Evolutionary conservation across 2,888 invertebrate species (phyloP).

Genomic region (Eugnorisma glareosa): DNA sequence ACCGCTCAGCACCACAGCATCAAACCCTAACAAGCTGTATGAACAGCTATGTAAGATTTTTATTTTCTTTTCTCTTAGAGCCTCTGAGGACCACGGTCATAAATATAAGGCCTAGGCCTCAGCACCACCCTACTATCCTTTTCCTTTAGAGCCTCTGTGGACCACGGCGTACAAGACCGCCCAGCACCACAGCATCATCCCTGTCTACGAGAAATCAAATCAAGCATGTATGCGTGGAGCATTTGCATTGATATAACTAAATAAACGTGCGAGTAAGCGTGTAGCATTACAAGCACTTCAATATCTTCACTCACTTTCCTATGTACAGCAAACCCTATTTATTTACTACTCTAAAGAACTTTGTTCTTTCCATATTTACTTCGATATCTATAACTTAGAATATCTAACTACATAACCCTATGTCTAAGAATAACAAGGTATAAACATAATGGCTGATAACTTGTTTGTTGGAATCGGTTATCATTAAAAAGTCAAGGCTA

Average conservation of each 20-base stretch:
- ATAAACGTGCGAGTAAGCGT: no score
- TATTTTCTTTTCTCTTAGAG: background rate
- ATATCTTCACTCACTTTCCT: no score
- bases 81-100: constrained; percentile 12
- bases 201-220: background rate
- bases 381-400: background rate
- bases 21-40: background rate
- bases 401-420: background rate
- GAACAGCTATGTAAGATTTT: background rate
- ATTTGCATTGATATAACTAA: background rate
- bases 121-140: background rate
- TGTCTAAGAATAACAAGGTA: background rate
- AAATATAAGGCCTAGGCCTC: background rate
- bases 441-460: background rate
- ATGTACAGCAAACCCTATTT: no score
- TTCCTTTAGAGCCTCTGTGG: background rate
- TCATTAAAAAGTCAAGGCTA: no score
- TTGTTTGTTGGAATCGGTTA: no score
- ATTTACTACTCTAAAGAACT: no score
- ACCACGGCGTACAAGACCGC: no score
- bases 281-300: no score
- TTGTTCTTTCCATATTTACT: no score
- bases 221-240: background rate
- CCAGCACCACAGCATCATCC: background rate
- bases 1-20: background rate